Base-by-base conservation (phyloP, 1,140 invertebrate species). In the Nasonia giraulti region DNA sequence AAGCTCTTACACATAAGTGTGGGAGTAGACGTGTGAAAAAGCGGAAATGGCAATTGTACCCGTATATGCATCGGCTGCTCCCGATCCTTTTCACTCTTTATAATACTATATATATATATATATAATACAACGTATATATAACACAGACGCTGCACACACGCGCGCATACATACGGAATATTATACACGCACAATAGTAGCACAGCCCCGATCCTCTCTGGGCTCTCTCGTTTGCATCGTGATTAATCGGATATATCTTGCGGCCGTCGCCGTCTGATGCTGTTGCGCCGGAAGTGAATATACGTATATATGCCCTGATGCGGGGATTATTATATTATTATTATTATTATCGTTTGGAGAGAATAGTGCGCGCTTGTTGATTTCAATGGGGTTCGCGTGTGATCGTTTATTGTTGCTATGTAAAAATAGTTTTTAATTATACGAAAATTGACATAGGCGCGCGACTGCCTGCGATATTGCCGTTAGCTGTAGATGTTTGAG, bases 31-130 rank as follows among this genome's bases (percentile, higher is more conserved):
- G 82, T 33, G 75, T 83, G 73, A 77, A 83, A 83, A 76, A 77
- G 55, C 75, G 82, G 82, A 83, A 83, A 50, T 50, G 62, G 62
- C 82, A 83, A 78, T 83, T 83, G 62, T 47, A 33, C 82, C 82
- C 82, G 82, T 83, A 83, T 84, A 74, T 44, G 23, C 40, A 40
- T 33, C 20, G 62, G 20, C 69, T 33, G 74, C 33, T 27, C 74
- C 40, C 74, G 17, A 20, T 71, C 47, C 68, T 80, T 80, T 71
- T 62, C 55, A 62, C 55, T 62, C 55, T 14, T 4, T 62, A 27
- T 27, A 20, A 62, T 62, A 62, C 23, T 23, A 23, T 23, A 23
- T 23, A 23, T 23, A n/a, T n/a, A n/a, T n/a, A n/a, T n/a, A 10
- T 40, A 40, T 40, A 40, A 40, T 79, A 62, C 33, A 55, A 55